Conservation (phyloP, 2,888 invertebrate species). For the Trissolcus brochymenae region DNA sequence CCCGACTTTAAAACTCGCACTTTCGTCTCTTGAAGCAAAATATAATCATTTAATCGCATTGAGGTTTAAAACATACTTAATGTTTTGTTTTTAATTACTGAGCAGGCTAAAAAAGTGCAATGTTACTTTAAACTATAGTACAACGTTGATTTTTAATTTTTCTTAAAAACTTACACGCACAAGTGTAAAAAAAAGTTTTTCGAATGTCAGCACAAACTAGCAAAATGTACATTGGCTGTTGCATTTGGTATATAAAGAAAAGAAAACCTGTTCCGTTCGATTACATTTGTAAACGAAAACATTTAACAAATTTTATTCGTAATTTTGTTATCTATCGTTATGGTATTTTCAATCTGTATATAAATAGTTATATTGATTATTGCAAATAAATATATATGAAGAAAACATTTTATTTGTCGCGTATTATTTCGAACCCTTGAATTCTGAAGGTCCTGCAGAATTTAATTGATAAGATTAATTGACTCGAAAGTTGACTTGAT, state of each 20-base stretch:
- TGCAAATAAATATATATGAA: conserved; percentile 67
- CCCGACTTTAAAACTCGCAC: too few relatives aligned
- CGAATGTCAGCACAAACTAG: conserved; percentile 56
- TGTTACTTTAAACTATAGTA: too few relatives aligned
- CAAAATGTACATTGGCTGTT: conserved; percentile 36
- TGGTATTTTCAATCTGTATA: conserved; percentile 72
- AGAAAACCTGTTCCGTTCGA: conserved; percentile 16
- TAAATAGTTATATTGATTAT: conserved; percentile 73
- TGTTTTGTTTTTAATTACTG: too few relatives aligned
- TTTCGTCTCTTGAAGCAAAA: too few relatives aligned
- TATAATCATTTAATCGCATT: too few relatives aligned
- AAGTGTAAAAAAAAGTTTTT: conserved; percentile 47
- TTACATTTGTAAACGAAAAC: conserved; percentile 6
- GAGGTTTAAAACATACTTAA: too few relatives aligned
- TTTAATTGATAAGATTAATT: conserved; percentile 28
- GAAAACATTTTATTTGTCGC: conserved; percentile 34
- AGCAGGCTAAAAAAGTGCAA: too few relatives aligned
- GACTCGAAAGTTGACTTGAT: conserved; percentile 26
- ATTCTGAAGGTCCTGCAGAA: neutral
- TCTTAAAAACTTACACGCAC: neutral
- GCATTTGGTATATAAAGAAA: conserved; percentile 16
- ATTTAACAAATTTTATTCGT: conserved; percentile 39
- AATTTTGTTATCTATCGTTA: conserved; percentile 73
- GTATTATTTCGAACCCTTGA: conserved; percentile 33
- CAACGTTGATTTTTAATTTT: too few relatives aligned